Evolutionary conservation across 2,797 vertebrate species (phyloP), one percentile per base, ranked within the genome.

Genomic region (Crenuchus spilurus): DNA sequence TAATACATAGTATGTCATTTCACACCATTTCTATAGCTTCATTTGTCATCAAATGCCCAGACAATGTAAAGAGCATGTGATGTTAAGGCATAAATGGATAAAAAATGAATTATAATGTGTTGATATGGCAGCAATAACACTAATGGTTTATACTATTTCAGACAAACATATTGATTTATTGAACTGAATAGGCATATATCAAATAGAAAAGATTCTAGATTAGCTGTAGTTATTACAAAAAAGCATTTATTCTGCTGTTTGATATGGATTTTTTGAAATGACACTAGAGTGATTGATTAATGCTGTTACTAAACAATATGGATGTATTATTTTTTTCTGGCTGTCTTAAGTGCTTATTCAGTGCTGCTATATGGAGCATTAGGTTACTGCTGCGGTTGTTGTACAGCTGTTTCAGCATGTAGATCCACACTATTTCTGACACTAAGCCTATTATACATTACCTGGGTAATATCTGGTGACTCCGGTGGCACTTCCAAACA

Each of bases 401-500:
- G 33, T 5, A 41, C 1, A 37, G 24, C 37, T 7, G 16, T 46
- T 30, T 30, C 30, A 54, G 46, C 1, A 26, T 8, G 61, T 22
- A 14, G 66, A 39, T 6, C 7, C 6, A 13, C 37, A 16, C 7
- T 46, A 24, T 9, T 3, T 48, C 20, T 1, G 39, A 70, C 22
- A 37, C 7, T 7, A 22, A 60, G 8, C 41, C 35, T 9, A 0
- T 24, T n/a, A 39, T n/a, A n/a, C 2, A 55, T 30, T 83, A 95
- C 94, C 95, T 3, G 94, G 94, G 69, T 95, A 96, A 83, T 97
- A 99, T 80, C 97, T 94, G 48, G 97, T 98, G 85, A 99, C 96
- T 0, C 97, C 97, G 0, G 97, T 99, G 90, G 97, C 95, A 0
- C 97, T 99, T 88, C 97, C 97, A 0, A 99, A 99, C 82, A 97